phyloP scores from a whole-genome alignment of 2,113 vertebrate species.

The Chaetodon auriga region DNA sequence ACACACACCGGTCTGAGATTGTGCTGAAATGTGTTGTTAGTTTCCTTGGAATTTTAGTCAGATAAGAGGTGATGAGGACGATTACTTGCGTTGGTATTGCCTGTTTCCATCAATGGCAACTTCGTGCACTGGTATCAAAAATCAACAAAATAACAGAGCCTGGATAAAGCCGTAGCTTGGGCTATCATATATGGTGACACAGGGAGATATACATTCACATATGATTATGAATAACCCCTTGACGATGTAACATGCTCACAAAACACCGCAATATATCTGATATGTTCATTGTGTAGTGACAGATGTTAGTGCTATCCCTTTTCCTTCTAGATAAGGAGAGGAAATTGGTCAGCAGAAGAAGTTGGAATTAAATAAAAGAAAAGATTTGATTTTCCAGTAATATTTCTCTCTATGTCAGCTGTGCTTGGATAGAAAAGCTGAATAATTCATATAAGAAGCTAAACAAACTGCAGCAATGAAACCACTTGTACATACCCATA shows the following conservation, averaged over 20 bases:
- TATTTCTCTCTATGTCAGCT: neutral
- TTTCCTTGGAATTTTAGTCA: neutral
- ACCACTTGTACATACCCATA: neutral
- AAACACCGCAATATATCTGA: conserved; percentile 28
- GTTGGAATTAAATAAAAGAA: neutral
- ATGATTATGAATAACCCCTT: neutral
- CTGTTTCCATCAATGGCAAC: neutral
- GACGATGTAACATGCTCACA: neutral
- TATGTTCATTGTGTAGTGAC: conserved; percentile 22
- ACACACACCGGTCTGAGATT: neutral
- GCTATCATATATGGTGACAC: neutral
- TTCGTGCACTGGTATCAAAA: neutral
- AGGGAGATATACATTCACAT: neutral
- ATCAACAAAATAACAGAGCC: neutral
- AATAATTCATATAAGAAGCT: conserved; percentile 6
- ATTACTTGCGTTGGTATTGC: neutral
- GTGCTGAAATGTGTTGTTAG: neutral
- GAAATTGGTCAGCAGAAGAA: conserved; percentile 41
- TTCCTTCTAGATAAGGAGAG: conserved; percentile 36
- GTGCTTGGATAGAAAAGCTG: neutral
- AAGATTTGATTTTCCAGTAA: neutral
- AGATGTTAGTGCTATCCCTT: neutral
- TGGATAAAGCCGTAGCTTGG: neutral
- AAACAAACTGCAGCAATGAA: neutral
- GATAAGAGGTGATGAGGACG: neutral